Base-by-base conservation (phyloP, 1,140 invertebrate genomes). In the Caenorhabditis latens region DNA sequence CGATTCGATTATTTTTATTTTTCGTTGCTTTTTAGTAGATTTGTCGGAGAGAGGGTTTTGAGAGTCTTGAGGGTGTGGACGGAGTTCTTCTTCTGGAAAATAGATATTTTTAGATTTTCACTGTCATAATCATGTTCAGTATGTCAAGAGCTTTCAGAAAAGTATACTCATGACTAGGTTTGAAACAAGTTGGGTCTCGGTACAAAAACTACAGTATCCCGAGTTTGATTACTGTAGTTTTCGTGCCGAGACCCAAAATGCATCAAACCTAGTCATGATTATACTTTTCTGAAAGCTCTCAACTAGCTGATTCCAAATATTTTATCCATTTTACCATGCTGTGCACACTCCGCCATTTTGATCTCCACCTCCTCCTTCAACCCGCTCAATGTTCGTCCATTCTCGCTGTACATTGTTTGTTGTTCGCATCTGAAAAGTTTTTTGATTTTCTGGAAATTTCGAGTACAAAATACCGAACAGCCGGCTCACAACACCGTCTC, bases 261-360 rank as follows among this genome's bases (percentile, higher is more conserved):
- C 32, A 1, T 2, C 32, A 32, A 32, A 2, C 32, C 32, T 1
- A 1, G 32, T 32, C 32, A 32, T 32, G 32, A 32, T 32, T 32
- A 32, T 32, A 32, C 32, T 32, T 32, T 32, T 32, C 32, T 32
- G 32, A 2, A 32, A 32, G 32, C 32, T 32, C 32, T 32, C 32
- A 32, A 32, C 32, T 32, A 32, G 32, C 24, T 63, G 7, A 63
- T 32, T 3, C 14, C 9, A 16, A 19, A 46, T 32, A 43, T 8
- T 16, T 16, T 7, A 40, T n/a, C 7, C 9, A 40, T 21, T 19
- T 50, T 7, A 79, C 71, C 71, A 79, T 79, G 71, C 21, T 79
- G 71, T 9, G 71, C 71, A 79, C 71, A 79, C 46, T 79, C 71
- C 4, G 71, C 71, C 71, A 79, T 79, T 32, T 79, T 79, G n/a